phyloP scores from a whole-genome alignment of 2,797 vertebrate species.

The Pristis pectinata region DNA sequence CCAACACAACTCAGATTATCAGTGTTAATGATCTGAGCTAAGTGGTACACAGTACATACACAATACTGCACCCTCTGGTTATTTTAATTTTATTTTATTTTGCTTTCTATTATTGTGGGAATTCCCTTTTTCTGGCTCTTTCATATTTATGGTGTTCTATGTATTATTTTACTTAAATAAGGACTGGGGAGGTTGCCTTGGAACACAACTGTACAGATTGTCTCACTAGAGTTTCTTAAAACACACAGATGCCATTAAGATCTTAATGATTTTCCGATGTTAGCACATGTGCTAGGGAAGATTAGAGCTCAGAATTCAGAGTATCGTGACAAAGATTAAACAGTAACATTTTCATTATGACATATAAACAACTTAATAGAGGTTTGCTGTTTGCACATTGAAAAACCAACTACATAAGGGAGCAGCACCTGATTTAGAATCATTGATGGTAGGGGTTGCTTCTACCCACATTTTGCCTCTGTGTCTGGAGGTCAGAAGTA shows the following conservation, averaged over 20 bases:
- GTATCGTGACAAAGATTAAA: conserved; percentile 27
- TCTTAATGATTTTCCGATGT: neutral
- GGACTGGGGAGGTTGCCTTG: neutral
- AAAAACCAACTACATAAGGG: neutral
- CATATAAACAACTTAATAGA: neutral
- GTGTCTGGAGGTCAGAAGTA: neutral
- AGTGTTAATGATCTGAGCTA: conserved; percentile 45
- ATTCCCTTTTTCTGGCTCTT: neutral
- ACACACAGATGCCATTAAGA: conserved; percentile 8
- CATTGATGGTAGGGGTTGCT: neutral
- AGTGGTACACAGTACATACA: neutral
- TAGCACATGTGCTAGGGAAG: conserved; percentile 23
- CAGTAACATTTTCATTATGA: neutral
- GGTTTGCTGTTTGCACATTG: neutral
- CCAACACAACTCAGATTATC: conserved; percentile 5
- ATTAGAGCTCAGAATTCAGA: conserved; percentile 23
- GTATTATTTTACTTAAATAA: neutral
- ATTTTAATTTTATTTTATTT: neutral
- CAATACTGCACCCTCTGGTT: neutral
- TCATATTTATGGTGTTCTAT: neutral
- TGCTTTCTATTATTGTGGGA: neutral
- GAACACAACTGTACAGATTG: conserved; percentile 11
- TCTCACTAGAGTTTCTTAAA: conserved; percentile 18
- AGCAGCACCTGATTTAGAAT: neutral
- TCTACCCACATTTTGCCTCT: neutral